Evolutionary conservation across 1,140 invertebrate species (phyloP).

Genomic region (Lasioglossum baleicum): DNA sequence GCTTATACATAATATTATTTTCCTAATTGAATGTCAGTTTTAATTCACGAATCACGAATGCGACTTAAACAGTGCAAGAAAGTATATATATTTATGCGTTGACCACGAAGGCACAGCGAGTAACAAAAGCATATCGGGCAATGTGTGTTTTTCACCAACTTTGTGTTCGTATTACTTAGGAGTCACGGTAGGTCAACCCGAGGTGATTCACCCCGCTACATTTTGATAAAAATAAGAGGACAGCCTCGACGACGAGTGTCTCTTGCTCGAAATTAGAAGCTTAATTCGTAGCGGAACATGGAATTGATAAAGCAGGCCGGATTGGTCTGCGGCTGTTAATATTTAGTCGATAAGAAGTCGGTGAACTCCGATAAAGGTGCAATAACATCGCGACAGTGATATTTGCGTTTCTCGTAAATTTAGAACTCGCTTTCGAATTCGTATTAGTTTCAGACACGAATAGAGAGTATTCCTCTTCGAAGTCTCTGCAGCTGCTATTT

Average conservation of each 20-base stretch:
- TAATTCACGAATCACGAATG: too few species aligned
- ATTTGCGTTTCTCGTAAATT: background rate
- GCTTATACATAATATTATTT: too few species aligned
- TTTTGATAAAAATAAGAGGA: background rate
- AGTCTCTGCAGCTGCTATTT: background rate
- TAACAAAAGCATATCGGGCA: too few species aligned
- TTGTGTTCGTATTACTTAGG: too few species aligned
- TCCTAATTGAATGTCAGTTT: too few species aligned
- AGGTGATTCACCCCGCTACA: background rate
- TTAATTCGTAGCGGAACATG: background rate
- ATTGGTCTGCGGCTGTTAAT: background rate
- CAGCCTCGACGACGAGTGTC: background rate
- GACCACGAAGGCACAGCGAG: too few species aligned
- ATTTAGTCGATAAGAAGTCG: conserved; percentile 9
- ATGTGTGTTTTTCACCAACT: too few species aligned
- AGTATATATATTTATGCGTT: too few species aligned
- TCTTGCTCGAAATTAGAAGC: background rate
- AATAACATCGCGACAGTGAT: too few species aligned
- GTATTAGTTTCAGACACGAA: background rate
- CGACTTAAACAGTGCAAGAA: too few species aligned
- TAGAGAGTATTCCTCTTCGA: background rate
- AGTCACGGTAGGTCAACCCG: background rate
- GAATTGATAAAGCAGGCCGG: background rate
- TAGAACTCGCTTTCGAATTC: background rate
- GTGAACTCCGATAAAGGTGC: conserved; percentile 7